Conservation (phyloP, 2,888 invertebrate genomes). For the Plebejus argus region DNA sequence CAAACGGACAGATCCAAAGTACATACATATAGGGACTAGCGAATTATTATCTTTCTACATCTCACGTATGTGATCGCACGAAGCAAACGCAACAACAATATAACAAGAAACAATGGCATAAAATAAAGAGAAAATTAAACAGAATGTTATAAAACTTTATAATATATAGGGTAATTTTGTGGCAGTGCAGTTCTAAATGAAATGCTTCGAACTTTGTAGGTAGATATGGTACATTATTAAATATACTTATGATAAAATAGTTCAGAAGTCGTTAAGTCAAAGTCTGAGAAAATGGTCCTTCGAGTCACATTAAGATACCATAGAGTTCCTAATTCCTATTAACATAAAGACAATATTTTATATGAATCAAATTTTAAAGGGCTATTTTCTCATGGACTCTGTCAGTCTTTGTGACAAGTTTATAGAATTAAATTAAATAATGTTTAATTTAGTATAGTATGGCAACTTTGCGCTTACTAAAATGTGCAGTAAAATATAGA, state of each 20-base stretch:
- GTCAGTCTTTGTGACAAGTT: slow-evolving; percentile 8
- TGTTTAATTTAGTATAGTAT: background rate
- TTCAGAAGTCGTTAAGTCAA: background rate
- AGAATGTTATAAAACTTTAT: slow-evolving; percentile 54
- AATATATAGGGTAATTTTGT: slow-evolving; percentile 48
- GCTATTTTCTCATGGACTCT: background rate
- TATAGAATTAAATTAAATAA: background rate
- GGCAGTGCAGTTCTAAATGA: slow-evolving; percentile 57
- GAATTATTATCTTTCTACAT: slow-evolving; percentile 52
- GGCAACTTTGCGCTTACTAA: background rate
- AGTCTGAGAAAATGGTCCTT: background rate
- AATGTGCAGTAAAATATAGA: background rate
- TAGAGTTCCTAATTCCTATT: background rate
- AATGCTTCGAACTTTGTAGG: slow-evolving; percentile 39
- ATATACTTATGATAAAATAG: slow-evolving; percentile 18
- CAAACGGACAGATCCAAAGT: slow-evolving; percentile 74
- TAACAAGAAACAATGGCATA: slow-evolving; percentile 63
- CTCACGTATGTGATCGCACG: slow-evolving; percentile 56
- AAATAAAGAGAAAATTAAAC: slow-evolving; percentile 54
- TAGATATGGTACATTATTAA: slow-evolving; percentile 21
- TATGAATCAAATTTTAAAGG: background rate
- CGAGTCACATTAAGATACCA: background rate
- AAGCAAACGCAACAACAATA: slow-evolving; percentile 64
- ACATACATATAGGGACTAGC: slow-evolving; percentile 66
- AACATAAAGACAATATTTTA: background rate